Evolutionary conservation across 1,140 invertebrate genomes (phyloP), one percentile per base, ranked within the genome.

Genomic region (Gonioctena quinquepunctata): DNA sequence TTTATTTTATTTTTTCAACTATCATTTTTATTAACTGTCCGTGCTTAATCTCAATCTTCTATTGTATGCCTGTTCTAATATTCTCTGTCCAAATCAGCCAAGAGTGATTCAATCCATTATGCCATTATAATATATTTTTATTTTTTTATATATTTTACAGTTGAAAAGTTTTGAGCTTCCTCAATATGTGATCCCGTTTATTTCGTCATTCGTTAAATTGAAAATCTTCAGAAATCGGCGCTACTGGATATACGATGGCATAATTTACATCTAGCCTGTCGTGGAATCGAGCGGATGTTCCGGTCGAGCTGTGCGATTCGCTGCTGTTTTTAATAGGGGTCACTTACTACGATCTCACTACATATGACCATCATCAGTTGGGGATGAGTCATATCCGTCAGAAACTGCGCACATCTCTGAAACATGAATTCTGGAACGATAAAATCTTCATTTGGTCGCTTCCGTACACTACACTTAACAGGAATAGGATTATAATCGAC

Each of bases 361-460:
- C 54, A 57, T 22, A 22, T 16, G 54, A 22, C 22, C 21, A 57
- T 25, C 54, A 57, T 19, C 54, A 57, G 54, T 21, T 57, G 13
- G 22, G 22, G 54, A 23, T 57, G 54, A 57, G 54, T 57, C 54
- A 57, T 21, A 25, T 57, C 54, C 54, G 54, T 13, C 25, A 57
- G 22, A 57, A 54, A 57, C 19, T 57, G 25, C 54, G 54, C 54
- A 57, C 54, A 57, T 57, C n/a, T 57, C 25, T 23, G 25, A 1
- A 57, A 25, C 16, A 21, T 16, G 21, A 13, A 22, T n/a, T 57
- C 19, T 57, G 13, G 21, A 57, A 57, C 2, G 16, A 42, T 42
- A n/a, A 42, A 42, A 42, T 42, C 13, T 42, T 3, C 33, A 42
- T 42, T 11, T 42, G 33, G 16, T 3, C 11, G n/a, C n/a, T n/a